Evolutionary conservation across 2,797 vertebrate genomes (phyloP), one percentile per base, ranked within the genome.

Genomic region (Mustela erminea): DNA sequence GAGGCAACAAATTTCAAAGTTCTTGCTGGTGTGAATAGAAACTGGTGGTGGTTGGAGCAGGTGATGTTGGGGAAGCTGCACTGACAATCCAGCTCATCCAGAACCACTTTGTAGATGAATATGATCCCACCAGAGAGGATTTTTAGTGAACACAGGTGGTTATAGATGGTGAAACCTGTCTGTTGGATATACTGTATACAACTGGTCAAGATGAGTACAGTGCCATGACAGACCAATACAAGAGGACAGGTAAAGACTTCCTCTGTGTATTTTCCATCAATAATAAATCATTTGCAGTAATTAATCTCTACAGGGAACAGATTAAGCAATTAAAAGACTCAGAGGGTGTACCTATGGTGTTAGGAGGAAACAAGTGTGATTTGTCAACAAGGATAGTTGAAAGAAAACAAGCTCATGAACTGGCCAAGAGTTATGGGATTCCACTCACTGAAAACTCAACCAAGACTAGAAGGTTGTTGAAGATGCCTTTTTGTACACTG

Each of bases 381-480:
- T 98, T 99, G 98, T 99, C 99, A 97, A 99, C 99, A 3, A 99
- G 99, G 94, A 99, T 99, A 41, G 99, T 99, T 75, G 99, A 99
- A 97, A 99, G 99, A 78, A 99, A 99, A 97, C 99, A 99, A 97
- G 99, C 99, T 89, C 99, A 99, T 46, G 99, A 99, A 97, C 78
- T 99, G 96, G 99, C 99, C 92, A 99, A 99, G 96, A 99, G 99
- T 97, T 99, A 99, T 0, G 99, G 99, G 52, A 99, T 99, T 77
- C 99, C 99, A 84, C 99, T 99, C 98, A 99, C 99, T 98, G 99
- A 99, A 98, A 99, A 99, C 41, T 99, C 99, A 97, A 99, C 99
- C 90, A 99, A 99, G 98, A 99, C 99, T 38, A 99, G 99, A 99
- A 68, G 64, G n/a, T n/a, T 35, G 64, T 68, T 4, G n/a, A 68